Percentiles rank a stretch among this genome's conserved stretches.
These are phyloP conservation scores for Labia minor DNA, from an alignment of 2,888 invertebrate species.

Conservation along the genomic window DNA sequence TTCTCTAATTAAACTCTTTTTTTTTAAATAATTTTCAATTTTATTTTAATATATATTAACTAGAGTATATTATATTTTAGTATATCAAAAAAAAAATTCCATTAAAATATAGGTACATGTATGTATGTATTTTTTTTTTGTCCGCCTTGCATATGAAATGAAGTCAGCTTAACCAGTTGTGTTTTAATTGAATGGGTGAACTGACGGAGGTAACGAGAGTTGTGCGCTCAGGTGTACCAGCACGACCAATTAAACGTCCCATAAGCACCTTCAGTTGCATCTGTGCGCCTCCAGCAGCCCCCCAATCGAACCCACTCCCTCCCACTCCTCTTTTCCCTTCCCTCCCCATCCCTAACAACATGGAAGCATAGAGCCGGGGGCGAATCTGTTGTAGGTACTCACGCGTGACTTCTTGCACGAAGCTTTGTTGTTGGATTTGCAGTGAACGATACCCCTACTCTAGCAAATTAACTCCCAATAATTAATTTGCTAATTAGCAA, in stretches of 20 bases:
- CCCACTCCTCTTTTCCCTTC: too few species aligned
- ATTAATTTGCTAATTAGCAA: constrained; percentile 13
- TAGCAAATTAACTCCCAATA: background rate
- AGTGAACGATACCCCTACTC: background rate
- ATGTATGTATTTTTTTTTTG: too few species aligned
- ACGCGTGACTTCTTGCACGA: constrained; percentile 3
- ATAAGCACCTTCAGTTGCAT: constrained; percentile 8
- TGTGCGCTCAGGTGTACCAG: constrained; percentile 1
- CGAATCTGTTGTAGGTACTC: background rate
- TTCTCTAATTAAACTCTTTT: too few species aligned
- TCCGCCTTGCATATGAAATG: too few species aligned
- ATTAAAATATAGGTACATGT: too few species aligned
- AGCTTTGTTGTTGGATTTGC: background rate
- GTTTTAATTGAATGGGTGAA: background rate
- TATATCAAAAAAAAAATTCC: too few species aligned
- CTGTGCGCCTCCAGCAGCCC: constrained; percentile 3
- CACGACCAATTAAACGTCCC: constrained; percentile 4
- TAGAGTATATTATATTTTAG: too few species aligned
- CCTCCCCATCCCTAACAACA: too few species aligned
- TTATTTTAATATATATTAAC: too few species aligned
- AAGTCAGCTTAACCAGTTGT: background rate
- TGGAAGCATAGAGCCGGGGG: background rate
- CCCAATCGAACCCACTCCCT: background rate
- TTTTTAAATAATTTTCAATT: too few species aligned
- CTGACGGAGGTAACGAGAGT: background rate